Base-by-base conservation (phyloP, 2,797 vertebrate genomes). In the Anolis apletophallus region DNA sequence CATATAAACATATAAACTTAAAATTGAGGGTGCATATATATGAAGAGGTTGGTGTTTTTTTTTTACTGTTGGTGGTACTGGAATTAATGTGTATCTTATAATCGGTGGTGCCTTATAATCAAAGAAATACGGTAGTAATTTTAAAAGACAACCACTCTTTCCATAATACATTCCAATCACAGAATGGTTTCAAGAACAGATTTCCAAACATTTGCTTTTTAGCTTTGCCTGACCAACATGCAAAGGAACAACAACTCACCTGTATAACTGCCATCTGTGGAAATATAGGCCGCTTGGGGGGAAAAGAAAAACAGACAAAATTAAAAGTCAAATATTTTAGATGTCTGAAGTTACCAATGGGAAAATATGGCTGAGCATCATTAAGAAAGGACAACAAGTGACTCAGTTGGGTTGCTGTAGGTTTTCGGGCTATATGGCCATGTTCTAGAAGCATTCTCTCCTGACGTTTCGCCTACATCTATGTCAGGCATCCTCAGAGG, bases 181-280 rank as follows among this genome's bases (percentile, higher is more conserved):
- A n/a, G 10, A 29, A 68, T n/a, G 14, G 3, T 16, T 77, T 83
- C 82, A 52, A 72, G 16, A 69, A 16, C 74, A 52, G 67, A 29
- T 79, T 79, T 79, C 68, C 54, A 83, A 40, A 83, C n/a, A 6
- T 40, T 74, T 83, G 86, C 0, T 46, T 83, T 64, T 79, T 87
- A 61, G 50, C 12, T 2, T 77, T 26, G 50, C 32, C 57, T 78
- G 57, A 74, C 4, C 40, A 19, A 32, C 86, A 84, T 84, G 86
- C 81, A 87, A 55, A 80, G 64, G 32, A 73, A 67, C 55, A 73
- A 32, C 26, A 17, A 84, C 86, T 84, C 86, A 87, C 86, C 86
- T 84, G 86, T 87, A 69, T 87, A 87, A 68, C 86, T 87, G 81
- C 86, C 86, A 84, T 87, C 86, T 54, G 86, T 87, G 79, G 86